Conservation (phyloP, 2,113 vertebrate species). For the Odontesthes bonariensis region DNA sequence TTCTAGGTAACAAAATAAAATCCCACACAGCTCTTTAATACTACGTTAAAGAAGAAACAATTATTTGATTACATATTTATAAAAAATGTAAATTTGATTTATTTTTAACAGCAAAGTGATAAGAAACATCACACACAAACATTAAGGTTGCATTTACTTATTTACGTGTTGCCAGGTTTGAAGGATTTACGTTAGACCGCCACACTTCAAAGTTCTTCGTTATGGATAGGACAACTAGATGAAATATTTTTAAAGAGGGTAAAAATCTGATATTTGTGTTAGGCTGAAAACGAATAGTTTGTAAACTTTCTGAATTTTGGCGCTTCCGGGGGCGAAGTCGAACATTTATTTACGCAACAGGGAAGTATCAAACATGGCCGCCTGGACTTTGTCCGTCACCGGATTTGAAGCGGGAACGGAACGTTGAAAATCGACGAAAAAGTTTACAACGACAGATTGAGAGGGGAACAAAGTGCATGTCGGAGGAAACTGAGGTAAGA, state of each 20-base stretch:
- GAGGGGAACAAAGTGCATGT: background rate
- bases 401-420: slow-evolving; percentile 74
- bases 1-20: background rate
- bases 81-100: background rate
- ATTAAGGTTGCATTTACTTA: slow-evolving; percentile 23
- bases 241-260: background rate
- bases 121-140: slow-evolving; percentile 56
- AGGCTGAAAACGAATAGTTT: background rate
- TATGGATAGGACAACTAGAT: accelerated
- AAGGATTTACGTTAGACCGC: background rate
- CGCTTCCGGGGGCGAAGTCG: background rate
- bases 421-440: background rate
- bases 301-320: accelerated
- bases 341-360: background rate
- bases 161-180: slow-evolving; percentile 47
- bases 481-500: accelerated
- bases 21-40: background rate
- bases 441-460: background rate
- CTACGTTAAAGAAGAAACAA: accelerated
- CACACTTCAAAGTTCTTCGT: background rate
- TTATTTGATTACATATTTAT: background rate
- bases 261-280: background rate
- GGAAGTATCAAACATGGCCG: slow-evolving; percentile 58
- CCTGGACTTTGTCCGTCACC: background rate
- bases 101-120: background rate